phyloP scores from a whole-genome alignment of 2,888 invertebrate species.

The Acronicta aceris region DNA sequence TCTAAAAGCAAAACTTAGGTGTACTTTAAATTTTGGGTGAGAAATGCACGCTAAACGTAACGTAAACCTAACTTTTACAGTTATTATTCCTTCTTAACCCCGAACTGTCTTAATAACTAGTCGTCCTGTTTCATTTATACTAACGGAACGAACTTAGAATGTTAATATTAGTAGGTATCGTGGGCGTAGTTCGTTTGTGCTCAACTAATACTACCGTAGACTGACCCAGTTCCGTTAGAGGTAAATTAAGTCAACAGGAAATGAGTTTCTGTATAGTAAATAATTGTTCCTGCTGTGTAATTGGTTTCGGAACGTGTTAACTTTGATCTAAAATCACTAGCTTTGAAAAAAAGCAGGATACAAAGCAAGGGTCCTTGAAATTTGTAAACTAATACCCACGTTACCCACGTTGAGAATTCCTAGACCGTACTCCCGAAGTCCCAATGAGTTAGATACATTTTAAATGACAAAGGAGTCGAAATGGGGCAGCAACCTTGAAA shows the following conservation, averaged over 20 bases:
- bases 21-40: too few species aligned
- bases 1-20: too few species aligned
- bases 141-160: conserved; percentile 27
- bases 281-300: conserved; percentile 31
- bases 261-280: conserved; percentile 43
- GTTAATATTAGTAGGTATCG: conserved; percentile 25
- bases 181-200: conserved; percentile 37
- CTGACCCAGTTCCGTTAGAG: conserved; percentile 40
- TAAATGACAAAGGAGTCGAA: conserved; percentile 25
- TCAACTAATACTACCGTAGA: background rate
- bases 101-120: conserved; percentile 12
- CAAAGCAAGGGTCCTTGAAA: background rate
- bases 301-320: too few species aligned
- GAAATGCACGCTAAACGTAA: too few species aligned
- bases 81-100: too few species aligned
- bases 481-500: conserved; percentile 12
- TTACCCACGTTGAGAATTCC: conserved; percentile 1
- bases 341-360: too few species aligned
- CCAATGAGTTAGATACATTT: conserved; percentile 13
- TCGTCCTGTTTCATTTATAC: conserved; percentile 31
- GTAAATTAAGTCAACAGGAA: conserved; percentile 47
- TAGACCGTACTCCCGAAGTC: conserved; percentile 3
- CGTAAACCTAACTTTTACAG: too few species aligned
- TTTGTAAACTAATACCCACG: background rate
- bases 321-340: too few species aligned